Evolutionary conservation across 1,140 invertebrate genomes (phyloP).

Genomic region (Achatina immaculata): DNA sequence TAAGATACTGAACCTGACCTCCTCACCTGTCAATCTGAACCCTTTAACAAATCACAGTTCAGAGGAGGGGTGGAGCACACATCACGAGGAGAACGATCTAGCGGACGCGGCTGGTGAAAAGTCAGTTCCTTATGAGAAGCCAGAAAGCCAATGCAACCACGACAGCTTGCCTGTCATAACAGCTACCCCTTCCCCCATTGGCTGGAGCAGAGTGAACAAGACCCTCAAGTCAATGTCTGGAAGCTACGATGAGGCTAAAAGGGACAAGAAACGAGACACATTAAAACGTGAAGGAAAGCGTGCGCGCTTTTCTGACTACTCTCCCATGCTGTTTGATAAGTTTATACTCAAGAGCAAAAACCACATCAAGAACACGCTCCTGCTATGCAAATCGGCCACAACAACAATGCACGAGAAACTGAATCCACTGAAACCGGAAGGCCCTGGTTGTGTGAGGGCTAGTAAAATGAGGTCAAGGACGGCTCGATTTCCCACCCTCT

Average conservation of each 20-base stretch:
- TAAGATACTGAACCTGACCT: neutral
- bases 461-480: neutral
- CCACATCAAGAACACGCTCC: neutral
- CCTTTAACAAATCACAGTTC: too few species aligned
- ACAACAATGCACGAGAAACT: neutral
- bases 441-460: neutral
- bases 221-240: neutral
- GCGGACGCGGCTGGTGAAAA: too few species aligned
- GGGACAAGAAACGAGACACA: neutral
- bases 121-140: too few species aligned
- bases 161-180: neutral
- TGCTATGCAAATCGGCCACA: neutral
- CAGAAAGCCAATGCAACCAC: too few species aligned
- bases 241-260: too few species aligned
- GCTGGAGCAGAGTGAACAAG: neutral
- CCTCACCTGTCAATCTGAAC: too few species aligned
- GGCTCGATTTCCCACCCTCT: neutral
- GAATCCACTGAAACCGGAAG: neutral
- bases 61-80: too few species aligned
- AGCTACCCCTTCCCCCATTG: neutral
- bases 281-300: neutral
- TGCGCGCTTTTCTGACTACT: neutral
- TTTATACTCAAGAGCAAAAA: neutral
- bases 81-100: too few species aligned
- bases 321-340: neutral